phyloP scores from a whole-genome alignment of 2,797 vertebrate genomes.

The Scarus forsteni region DNA sequence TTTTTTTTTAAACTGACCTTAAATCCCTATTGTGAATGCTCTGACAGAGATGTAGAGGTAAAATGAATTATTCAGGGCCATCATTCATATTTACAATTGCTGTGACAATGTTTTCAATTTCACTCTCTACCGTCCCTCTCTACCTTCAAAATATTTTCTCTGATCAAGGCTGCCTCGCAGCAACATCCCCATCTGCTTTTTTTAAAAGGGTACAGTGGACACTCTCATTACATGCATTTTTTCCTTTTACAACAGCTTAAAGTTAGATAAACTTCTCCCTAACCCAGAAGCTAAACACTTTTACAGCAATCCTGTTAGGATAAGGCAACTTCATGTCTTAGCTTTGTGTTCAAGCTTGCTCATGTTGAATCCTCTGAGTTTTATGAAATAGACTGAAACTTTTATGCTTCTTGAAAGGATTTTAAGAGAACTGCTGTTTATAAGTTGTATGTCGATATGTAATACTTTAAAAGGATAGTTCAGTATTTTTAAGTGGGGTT shows the following conservation, averaged over 20 bases:
- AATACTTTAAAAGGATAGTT: no score
- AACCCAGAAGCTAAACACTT: not conserved
- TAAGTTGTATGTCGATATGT: no score
- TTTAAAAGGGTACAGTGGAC: not conserved
- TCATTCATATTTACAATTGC: not conserved
- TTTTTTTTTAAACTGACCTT: slow-evolving; percentile 17
- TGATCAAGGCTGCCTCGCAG: slow-evolving; percentile 1
- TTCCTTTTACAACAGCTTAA: not conserved
- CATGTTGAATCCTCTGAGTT: no score
- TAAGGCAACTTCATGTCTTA: not conserved
- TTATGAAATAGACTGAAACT: no score
- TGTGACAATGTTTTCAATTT: not conserved
- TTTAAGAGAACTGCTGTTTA: no score
- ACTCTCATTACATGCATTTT: not conserved
- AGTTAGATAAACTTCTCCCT: not conserved
- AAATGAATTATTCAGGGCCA: not conserved
- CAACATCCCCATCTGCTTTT: not conserved
- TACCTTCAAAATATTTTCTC: not conserved
- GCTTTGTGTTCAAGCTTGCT: no score
- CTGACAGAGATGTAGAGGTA: not conserved
- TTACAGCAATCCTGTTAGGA: not conserved
- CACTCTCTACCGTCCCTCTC: not conserved
- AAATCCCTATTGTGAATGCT: slow-evolving; percentile 15
- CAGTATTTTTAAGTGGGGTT: no score
- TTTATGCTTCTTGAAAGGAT: no score